Evolutionary conservation across 2,113 vertebrate genomes (phyloP), one percentile per base, ranked within the genome.

Genomic region (Fregetta grallaria): DNA sequence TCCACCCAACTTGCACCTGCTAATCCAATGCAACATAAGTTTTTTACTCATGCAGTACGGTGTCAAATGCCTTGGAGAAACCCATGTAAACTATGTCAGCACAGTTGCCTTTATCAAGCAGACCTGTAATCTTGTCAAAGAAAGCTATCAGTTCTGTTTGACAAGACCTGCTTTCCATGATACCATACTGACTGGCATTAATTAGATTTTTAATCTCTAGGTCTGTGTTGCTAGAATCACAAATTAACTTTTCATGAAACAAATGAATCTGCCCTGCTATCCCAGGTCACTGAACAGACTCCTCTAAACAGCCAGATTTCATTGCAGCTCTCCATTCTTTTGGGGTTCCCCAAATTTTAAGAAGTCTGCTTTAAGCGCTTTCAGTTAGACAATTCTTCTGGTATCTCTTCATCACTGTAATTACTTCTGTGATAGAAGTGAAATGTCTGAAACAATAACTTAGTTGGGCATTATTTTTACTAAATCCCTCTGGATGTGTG

Each of bases 181-280:
- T 95, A 91, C 32, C 80, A 71, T 77, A 87, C 44, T 78, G 76
- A 74, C 34, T 85, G 68, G 13, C 52, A 78, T 86, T 95, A 94
- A 96, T 95, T 95, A 91, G 65, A 93, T 78, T 92, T 91, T 95
- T 95, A 96, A 92, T 96, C 88, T 94, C 91, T 79, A 58, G 42
- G 25, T 92, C 45, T 87, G 10, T 95, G 74, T 85, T 90, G 45
- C 29, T 72, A 90, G 92, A 87, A 95, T 93, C 30, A 84, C 55
- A 85, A 91, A 89, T 89, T 84, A 95, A 81, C 34, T 78, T 96
- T 81, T 71, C n/a, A 47, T 42, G 3, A 79, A 91, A 85, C 16
- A 56, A 73, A 16, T 42, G 25, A 86, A 74, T 74, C 42, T 77
- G 77, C 14, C 16, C 20, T 80, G 56, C 38, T 75, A 15, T 55